Evolutionary conservation across 2,113 vertebrate species (phyloP).

Genomic region (Etia nguti): DNA sequence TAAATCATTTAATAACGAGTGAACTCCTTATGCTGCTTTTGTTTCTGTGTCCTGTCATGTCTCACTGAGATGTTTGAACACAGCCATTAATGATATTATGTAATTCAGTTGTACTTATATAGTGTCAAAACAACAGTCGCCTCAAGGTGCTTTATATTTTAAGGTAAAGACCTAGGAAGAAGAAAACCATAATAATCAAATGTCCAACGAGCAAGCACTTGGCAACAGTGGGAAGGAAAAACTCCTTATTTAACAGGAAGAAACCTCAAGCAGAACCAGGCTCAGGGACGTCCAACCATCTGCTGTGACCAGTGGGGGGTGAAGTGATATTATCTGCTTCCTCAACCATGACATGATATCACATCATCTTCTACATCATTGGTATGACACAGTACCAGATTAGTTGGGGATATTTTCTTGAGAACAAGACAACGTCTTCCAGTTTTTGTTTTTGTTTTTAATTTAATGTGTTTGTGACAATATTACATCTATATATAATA

Average conservation of each 20-base stretch:
- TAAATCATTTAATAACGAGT: not conserved
- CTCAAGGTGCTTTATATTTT: not conserved
- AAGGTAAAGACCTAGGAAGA: not conserved
- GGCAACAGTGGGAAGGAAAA: not conserved
- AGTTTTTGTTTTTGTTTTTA: fast-evolving
- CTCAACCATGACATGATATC: not conserved
- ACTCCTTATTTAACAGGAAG: not conserved
- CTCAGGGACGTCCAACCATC: not conserved
- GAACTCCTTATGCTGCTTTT: not conserved
- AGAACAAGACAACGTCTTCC: not conserved
- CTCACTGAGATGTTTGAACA: not conserved
- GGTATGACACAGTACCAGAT: not conserved
- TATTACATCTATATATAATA: not conserved
- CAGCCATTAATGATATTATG: not conserved
- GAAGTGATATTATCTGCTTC: not conserved
- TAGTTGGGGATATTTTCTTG: not conserved
- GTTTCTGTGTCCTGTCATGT: not conserved
- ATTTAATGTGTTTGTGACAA: not conserved
- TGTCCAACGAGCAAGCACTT: not conserved
- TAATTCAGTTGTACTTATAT: not conserved
- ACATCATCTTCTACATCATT: not conserved
- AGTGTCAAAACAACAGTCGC: not conserved
- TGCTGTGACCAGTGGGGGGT: not conserved
- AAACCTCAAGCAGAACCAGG: not conserved
- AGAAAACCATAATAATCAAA: not conserved